These are phyloP conservation scores for Calliphora vicina DNA, from an alignment of 1,140 invertebrate species.

Conservation along the genomic window DNA sequence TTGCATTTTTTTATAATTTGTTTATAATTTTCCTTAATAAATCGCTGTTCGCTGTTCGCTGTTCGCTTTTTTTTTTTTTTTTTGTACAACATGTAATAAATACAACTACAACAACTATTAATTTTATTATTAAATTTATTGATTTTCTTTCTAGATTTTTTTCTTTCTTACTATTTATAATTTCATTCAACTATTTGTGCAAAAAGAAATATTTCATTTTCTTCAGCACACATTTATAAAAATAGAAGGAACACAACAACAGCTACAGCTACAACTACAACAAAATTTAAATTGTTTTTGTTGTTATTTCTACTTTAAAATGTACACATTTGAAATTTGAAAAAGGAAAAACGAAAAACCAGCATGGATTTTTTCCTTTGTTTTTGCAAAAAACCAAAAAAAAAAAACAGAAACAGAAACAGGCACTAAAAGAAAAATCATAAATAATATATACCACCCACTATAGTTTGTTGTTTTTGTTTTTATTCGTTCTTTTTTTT, in stretches of 20 bases:
- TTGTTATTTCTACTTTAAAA: not conserved
- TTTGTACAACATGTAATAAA: not conserved
- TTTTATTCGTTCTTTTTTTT: not conserved
- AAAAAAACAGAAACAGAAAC: not conserved
- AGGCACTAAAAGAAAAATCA: not conserved
- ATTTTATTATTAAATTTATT: constrained; percentile 11
- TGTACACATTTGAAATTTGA: too few species aligned
- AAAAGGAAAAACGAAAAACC: not conserved
- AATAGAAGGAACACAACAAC: not conserved
- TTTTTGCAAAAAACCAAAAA: not conserved
- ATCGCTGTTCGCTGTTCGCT: too few species aligned
- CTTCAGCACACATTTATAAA: not conserved
- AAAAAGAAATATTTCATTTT: not conserved
- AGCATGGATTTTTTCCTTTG: not conserved
- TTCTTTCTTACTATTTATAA: not conserved
- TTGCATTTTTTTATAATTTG: too few species aligned
- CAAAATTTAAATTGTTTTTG: not conserved
- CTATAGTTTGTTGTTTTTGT: not conserved
- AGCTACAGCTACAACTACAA: not conserved
- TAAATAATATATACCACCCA: constrained; percentile 32
- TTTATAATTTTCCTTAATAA: too few species aligned
- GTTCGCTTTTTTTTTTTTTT: too few species aligned
- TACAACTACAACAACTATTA: not conserved
- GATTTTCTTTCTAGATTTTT: not conserved
- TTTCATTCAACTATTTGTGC: not conserved